A percentile compares a stretch with the other conserved stretches of the same genome.
Evolutionary conservation across 2,113 vertebrate genomes (phyloP).

Genomic region (Suncus etruscus): DNA sequence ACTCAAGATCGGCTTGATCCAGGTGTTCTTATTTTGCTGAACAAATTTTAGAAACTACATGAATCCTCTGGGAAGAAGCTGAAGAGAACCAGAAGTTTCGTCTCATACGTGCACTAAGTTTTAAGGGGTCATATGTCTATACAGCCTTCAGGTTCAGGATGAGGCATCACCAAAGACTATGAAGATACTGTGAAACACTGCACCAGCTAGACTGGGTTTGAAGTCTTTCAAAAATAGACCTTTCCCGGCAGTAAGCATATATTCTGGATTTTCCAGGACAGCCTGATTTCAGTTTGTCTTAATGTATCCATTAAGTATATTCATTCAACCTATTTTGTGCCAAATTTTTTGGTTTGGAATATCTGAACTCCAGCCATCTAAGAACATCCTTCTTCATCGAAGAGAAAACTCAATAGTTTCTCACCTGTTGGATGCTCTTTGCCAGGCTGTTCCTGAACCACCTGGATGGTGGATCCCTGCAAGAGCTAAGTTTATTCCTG

Average conservation of each 20-base stretch:
- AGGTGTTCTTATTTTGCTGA: slow-evolving; percentile 56
- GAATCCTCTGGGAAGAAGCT: slow-evolving; percentile 19
- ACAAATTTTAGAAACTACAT: slow-evolving; percentile 51
- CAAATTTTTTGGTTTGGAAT: slow-evolving; percentile 26
- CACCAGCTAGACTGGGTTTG: slow-evolving; percentile 53
- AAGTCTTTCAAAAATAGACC: slow-evolving; percentile 67
- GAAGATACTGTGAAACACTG: slow-evolving; percentile 60
- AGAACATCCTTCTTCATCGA: slow-evolving; percentile 12
- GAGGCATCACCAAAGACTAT: slow-evolving; percentile 63
- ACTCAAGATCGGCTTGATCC: slow-evolving; percentile 18
- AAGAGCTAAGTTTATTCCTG: too few relatives aligned
- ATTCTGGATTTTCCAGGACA: slow-evolving; percentile 58
- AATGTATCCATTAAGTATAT: slow-evolving; percentile 35
- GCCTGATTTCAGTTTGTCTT: slow-evolving; percentile 54
- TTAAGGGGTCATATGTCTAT: slow-evolving; percentile 50
- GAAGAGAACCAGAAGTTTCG: slow-evolving; percentile 43
- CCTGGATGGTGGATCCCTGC: too few relatives aligned
- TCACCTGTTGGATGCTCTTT: not conserved
- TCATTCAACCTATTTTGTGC: slow-evolving; percentile 19
- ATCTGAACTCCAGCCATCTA: slow-evolving; percentile 39
- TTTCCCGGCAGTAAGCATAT: slow-evolving; percentile 55
- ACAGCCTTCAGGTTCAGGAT: slow-evolving; percentile 18
- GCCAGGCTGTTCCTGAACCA: not conserved
- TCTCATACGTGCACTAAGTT: slow-evolving; percentile 39
- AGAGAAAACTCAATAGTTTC: slow-evolving; percentile 12